Evolutionary conservation across 2,113 vertebrate genomes (phyloP), one percentile per base, ranked within the genome.

Genomic region (Syrmaticus mikado): DNA sequence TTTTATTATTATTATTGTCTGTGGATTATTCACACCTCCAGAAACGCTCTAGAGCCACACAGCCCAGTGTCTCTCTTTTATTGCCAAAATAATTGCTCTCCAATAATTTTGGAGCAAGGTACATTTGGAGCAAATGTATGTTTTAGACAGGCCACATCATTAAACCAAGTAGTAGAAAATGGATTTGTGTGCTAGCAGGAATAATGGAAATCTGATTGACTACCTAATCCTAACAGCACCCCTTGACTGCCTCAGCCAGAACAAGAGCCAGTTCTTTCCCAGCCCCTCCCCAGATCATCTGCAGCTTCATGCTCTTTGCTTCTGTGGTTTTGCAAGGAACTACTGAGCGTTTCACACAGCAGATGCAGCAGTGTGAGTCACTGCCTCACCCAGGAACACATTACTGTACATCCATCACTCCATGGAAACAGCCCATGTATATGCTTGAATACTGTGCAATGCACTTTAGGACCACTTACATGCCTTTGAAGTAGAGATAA

Each of bases 301-400:
- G 36, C 64, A 89, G 18, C 25, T 1, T 53, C 43, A 7, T 82
- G 40, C 43, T 79, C 58, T 70, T 64, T 73, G 36, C 53, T 64
- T 82, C 62, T 1, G 0, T 73, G 53, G 40, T 34, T 89, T 68
- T 66, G 18, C 68, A 22, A 55, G 75, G 67, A 66, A 2, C 6
- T 70, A 34, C 82, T 62, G 75, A 95, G 58, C 62, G 32, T 57
- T 91, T 85, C 7, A 1, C 85, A 87, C 85, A 95, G 92, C 93
- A 95, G 93, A 95, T 94, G 85, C 85, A 85, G 67, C 75, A 71
- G 48, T 0, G 2, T 94, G 93, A 94, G 79, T 95, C 94, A 92
- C 60, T 66, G 50, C 64, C 40, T 85, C 41, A 18, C 68, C 2
- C 1, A 91, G 50, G 36, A 89, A 41, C 0, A 1, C 79, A 45